A percentile compares a stretch with the other conserved stretches of the same genome.
Conservation (phyloP, 2,888 invertebrate genomes). For the Thereva unica region DNA sequence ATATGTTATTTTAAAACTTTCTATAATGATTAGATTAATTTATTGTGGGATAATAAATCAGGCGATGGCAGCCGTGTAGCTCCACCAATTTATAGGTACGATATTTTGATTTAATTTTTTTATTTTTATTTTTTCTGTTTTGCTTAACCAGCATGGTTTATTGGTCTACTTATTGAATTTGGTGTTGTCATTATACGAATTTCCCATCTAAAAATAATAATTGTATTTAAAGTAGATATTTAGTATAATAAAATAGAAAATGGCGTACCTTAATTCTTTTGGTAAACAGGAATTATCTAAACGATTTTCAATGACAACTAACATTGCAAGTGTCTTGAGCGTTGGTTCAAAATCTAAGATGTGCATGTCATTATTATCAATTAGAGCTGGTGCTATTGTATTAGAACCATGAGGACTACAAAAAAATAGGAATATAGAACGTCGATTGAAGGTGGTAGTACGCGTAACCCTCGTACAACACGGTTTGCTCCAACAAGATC, state of each 20-base stretch:
- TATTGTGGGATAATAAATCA: too few relatives aligned
- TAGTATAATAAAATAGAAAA: neutral
- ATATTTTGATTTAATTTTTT: too few relatives aligned
- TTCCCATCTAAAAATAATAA: slow-evolving; percentile 63
- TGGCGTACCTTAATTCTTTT: slow-evolving; percentile 63
- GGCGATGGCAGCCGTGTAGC: too few relatives aligned
- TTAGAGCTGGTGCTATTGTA: slow-evolving; percentile 53
- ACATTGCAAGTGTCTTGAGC: slow-evolving; percentile 72
- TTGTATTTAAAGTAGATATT: neutral
- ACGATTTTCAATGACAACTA: slow-evolving; percentile 67
- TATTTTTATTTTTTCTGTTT: too few relatives aligned
- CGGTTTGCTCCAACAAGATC: too few relatives aligned
- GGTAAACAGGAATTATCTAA: slow-evolving; percentile 69
- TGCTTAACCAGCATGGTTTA: slow-evolving; percentile 53
- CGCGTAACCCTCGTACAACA: too few relatives aligned
- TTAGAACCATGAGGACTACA: slow-evolving; percentile 29
- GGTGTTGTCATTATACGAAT: slow-evolving; percentile 72
- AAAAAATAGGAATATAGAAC: too few relatives aligned
- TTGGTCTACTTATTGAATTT: slow-evolving; percentile 67
- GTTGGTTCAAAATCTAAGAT: slow-evolving; percentile 79
- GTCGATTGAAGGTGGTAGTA: too few relatives aligned
- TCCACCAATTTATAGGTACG: too few relatives aligned
- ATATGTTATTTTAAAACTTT: too few relatives aligned
- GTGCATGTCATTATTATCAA: slow-evolving; percentile 83
- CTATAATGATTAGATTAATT: too few relatives aligned